These are phyloP conservation scores for Cheilosia pagana DNA, from an alignment of 2,888 invertebrate genomes.

Conservation along the genomic window DNA sequence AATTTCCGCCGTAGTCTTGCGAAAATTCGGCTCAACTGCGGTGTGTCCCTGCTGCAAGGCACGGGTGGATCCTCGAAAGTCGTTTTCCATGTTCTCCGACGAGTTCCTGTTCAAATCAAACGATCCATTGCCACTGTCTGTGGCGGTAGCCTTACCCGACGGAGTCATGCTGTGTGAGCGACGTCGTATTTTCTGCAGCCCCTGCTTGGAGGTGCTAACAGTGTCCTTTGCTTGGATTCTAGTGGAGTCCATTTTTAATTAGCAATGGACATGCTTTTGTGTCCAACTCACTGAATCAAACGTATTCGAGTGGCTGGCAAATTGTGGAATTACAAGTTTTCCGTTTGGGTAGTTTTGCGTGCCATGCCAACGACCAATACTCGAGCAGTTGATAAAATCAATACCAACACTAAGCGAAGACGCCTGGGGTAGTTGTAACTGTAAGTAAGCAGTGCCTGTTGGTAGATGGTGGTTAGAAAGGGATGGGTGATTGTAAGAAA, in stretches of 20 bases:
- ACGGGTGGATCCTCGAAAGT: slow-evolving; percentile 23
- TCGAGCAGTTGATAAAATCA: slow-evolving; percentile 52
- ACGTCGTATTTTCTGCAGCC: slow-evolving; percentile 36
- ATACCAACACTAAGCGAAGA: slow-evolving; percentile 29
- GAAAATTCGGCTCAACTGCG: slow-evolving; percentile 55
- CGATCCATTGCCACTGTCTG: slow-evolving; percentile 41
- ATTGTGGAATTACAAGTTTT: slow-evolving; percentile 75
- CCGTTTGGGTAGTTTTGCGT: slow-evolving; percentile 80
- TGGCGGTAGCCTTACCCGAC: slow-evolving; percentile 2
- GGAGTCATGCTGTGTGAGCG: slow-evolving; percentile 59
- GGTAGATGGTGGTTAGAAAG: no score
- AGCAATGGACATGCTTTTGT: slow-evolving; percentile 14
- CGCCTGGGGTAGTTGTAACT: background rate
- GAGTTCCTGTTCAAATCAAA: slow-evolving; percentile 44
- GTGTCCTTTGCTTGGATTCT: slow-evolving; percentile 23
- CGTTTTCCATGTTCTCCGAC: slow-evolving; percentile 5
- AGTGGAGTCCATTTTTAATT: slow-evolving; percentile 39
- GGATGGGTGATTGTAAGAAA: no score
- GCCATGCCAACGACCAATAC: slow-evolving; percentile 80
- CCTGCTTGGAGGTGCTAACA: background rate
- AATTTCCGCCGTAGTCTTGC: slow-evolving; percentile 91
- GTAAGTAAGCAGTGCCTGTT: no score
- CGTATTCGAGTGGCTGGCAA: slow-evolving; percentile 33
- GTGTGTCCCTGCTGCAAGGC: background rate
- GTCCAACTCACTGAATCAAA: slow-evolving; percentile 36